A percentile compares a stretch with the other conserved stretches of the same genome.
phyloP scores from a whole-genome alignment of 2,888 invertebrate genomes.

The Choreutis nemorana region DNA sequence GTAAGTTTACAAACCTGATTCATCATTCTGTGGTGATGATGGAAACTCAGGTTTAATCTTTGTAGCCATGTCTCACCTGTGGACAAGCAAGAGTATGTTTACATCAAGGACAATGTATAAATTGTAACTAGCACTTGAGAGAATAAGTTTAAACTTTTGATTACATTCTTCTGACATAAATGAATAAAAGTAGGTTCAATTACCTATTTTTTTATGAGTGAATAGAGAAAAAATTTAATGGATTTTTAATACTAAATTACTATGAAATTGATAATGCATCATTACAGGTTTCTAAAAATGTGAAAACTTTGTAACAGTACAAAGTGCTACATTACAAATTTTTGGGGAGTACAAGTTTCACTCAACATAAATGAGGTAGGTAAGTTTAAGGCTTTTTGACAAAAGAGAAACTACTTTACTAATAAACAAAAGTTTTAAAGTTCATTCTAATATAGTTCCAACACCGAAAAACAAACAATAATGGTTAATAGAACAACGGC shows the following conservation, averaged over 20 bases:
- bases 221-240: background rate
- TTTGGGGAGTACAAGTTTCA: no score
- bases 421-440: no score
- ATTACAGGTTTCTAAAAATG: background rate
- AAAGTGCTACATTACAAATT: no score
- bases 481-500: no score
- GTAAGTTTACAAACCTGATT: slow-evolving; percentile 45
- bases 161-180: slow-evolving; percentile 12
- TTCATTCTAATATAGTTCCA: no score
- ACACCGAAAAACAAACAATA: no score
- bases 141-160: no score
- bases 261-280: background rate
- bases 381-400: no score
- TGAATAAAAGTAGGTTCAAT: slow-evolving; percentile 10
- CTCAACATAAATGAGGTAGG: no score
- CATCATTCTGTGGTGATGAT: slow-evolving; percentile 47
- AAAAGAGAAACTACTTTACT: no score
- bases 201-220: background rate
- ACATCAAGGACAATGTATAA: background rate
- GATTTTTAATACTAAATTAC: no score
- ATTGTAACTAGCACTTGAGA: slow-evolving; percentile 6
- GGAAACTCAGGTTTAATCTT: slow-evolving; percentile 45
- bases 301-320: background rate
- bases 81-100: slow-evolving; percentile 32
- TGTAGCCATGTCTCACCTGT: slow-evolving; percentile 58